phyloP scores from a whole-genome alignment of 2,888 invertebrate genomes.

The Bugulina stolonifera region DNA sequence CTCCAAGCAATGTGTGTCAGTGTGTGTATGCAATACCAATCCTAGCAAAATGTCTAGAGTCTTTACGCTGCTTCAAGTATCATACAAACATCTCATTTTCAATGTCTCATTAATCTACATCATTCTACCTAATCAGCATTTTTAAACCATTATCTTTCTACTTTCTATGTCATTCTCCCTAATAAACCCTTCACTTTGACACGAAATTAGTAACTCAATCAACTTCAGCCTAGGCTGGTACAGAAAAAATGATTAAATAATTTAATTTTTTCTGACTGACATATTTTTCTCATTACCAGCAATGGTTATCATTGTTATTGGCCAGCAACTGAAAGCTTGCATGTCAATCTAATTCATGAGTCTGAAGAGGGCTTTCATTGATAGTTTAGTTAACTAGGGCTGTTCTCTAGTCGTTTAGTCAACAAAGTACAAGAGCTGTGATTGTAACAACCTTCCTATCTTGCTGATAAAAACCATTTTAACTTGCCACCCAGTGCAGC shows the following conservation, averaged over 20 bases:
- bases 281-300: slow-evolving; percentile 6
- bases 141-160: neutral
- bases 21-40: no score
- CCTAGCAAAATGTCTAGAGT: no score
- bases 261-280: slow-evolving; percentile 22
- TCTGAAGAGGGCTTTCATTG: neutral
- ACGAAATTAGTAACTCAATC: slow-evolving; percentile 22
- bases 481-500: neutral
- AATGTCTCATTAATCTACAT: neutral
- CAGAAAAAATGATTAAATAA: slow-evolving; percentile 21
- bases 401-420: no score
- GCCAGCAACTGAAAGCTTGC: neutral
- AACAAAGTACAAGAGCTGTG: no score
- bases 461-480: no score
- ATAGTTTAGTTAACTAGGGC: no score
- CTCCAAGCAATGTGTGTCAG: no score
- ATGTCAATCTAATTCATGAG: neutral
- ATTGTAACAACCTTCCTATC: no score
- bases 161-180: slow-evolving; percentile 7
- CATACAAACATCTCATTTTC: no score
- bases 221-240: neutral
- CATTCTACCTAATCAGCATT: slow-evolving; percentile 22
- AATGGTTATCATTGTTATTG: neutral
- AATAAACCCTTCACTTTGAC: slow-evolving; percentile 24
- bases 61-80: no score